These are phyloP conservation scores for Scytalopus superciliaris DNA, from an alignment of 2,113 vertebrate genomes.

Conservation along the genomic window DNA sequence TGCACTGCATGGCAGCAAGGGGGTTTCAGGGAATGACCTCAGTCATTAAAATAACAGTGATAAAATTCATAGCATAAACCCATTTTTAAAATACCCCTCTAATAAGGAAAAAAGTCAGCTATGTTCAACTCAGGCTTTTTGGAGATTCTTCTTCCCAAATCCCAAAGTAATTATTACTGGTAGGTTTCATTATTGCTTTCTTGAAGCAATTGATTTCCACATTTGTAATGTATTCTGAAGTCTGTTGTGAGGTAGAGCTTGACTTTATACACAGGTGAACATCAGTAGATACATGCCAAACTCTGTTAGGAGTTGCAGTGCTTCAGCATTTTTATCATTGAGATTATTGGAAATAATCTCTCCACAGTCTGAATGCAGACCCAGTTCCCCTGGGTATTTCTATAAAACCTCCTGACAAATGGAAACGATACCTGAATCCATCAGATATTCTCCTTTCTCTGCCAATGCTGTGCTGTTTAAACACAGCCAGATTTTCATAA, in stretches of 20 bases:
- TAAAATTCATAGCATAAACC: not conserved
- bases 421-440: not conserved
- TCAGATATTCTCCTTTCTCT: not conserved
- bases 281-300: not conserved
- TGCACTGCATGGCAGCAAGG: not conserved
- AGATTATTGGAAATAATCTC: not conserved
- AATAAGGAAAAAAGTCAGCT: not conserved
- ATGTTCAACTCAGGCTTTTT: not conserved
- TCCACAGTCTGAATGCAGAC: not conserved
- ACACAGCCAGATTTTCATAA: not conserved
- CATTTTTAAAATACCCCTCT: not conserved
- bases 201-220: not conserved
- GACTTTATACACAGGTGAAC: not conserved
- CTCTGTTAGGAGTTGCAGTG: not conserved
- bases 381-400: not conserved
- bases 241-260: not conserved
- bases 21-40: not conserved
- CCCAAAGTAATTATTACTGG: not conserved
- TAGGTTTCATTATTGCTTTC: not conserved
- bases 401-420: not conserved
- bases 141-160: not conserved
- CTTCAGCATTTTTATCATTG: not conserved
- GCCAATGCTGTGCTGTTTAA: not conserved
- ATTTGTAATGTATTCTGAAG: not conserved
- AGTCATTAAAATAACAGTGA: not conserved